Conservation (phyloP, 2,797 vertebrate species). For the Phalanger gymnotis region DNA sequence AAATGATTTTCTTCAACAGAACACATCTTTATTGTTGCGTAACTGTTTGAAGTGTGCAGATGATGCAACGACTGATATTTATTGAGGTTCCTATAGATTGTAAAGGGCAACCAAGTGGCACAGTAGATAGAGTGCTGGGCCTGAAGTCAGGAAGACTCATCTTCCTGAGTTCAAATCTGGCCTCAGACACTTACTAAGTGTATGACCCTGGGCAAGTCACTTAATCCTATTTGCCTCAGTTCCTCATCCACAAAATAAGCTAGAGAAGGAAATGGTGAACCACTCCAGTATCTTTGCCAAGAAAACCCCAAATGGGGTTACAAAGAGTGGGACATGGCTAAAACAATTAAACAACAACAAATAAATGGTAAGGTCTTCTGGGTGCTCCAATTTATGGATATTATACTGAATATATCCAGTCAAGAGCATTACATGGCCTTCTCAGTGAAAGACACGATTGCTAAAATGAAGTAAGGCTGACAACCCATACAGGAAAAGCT, state of each 20-base stretch:
- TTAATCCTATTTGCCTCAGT: too few relatives aligned
- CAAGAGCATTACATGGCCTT: not conserved
- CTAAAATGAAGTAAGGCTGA: not conserved
- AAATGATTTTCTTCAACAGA: not conserved
- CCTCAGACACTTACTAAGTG: too few relatives aligned
- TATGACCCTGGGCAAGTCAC: too few relatives aligned
- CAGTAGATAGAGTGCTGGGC: too few relatives aligned
- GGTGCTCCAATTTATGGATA: not conserved
- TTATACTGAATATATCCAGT: not conserved
- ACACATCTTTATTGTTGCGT: not conserved
- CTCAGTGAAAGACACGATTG: too few relatives aligned
- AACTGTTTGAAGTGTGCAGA: not conserved
- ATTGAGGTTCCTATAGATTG: not conserved
- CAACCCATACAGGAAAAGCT: not conserved
- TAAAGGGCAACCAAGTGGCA: not conserved
- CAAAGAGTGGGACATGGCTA: not conserved
- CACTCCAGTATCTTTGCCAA: not conserved
- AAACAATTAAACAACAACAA: not conserved
- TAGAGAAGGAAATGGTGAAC: not conserved
- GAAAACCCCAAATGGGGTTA: not conserved
- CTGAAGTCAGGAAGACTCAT: not conserved
- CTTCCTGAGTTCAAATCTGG: too few relatives aligned
- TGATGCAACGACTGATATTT: not conserved
- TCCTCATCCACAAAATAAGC: not conserved
- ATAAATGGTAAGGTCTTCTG: not conserved